Conservation (phyloP, 1,140 invertebrate species). For the Reticulitermes speratus region DNA sequence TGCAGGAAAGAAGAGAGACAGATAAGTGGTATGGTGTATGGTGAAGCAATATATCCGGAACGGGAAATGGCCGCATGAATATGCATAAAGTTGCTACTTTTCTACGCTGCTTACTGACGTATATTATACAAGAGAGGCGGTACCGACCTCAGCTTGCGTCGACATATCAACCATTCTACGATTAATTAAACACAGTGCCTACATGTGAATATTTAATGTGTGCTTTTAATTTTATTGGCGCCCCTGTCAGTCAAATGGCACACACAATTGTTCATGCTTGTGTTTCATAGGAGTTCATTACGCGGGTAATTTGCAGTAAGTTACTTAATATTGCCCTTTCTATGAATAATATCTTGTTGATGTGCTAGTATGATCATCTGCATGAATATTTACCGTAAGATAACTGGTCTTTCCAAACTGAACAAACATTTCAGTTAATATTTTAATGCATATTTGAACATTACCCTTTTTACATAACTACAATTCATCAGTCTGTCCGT, state of each 20-base stretch:
- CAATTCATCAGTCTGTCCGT: no score
- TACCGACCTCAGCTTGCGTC: background rate
- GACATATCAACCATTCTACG: background rate
- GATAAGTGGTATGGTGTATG: background rate
- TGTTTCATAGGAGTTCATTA: no score
- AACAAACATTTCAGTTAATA: no score
- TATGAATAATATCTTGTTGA: no score
- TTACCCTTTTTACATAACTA: no score
- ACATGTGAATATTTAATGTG: background rate
- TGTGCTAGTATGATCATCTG: no score
- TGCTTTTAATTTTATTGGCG: background rate
- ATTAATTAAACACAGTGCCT: background rate
- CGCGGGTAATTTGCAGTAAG: no score
- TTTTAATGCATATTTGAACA: no score
- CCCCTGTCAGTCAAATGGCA: background rate
- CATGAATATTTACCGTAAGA: no score
- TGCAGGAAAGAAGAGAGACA: background rate
- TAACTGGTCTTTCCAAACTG: no score
- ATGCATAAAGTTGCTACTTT: slow-evolving; percentile 7
- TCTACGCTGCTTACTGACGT: background rate
- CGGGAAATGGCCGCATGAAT: slow-evolving; percentile 10
- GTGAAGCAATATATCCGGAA: background rate
- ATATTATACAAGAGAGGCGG: background rate
- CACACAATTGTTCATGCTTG: no score
- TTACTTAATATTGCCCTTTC: no score